Base-by-base conservation (phyloP, 2,888 invertebrate genomes). In the Calephelis perditalis region DNA sequence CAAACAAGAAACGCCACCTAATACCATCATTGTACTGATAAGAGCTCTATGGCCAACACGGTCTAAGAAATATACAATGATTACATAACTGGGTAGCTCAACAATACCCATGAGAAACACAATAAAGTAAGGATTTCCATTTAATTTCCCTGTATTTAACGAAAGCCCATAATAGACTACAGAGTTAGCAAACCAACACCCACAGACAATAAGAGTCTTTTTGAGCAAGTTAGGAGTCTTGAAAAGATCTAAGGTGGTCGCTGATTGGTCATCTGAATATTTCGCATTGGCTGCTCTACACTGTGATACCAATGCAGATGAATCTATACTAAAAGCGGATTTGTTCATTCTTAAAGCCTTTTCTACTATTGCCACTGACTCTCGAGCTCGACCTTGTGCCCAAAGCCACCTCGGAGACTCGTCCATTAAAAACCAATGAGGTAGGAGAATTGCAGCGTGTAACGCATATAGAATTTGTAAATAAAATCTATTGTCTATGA, bases 401-500 rank as follows among this genome's bases (percentile, higher is more conserved):
- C 97, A 97, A 4, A 97, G 85, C 97, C 97, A 97, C 65, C 96
- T 92, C 0, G 96, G 96, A 43, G 96, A 97, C 82, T 97, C 97
- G 71, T 97, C 96, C 92, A 97, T 94, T 40, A 96, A 74, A 92
- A 96, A 94, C 94, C 95, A 96, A 77, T 97, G 96, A 12, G 93
- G 94, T 60, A 96, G 79, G 36, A 97, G 86, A 0, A 96, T 73
- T 3, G 91, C 82, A 58, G 95, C 94, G 75, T 97, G 97, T 58
- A 94, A 78, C 0, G 95, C 96, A 76, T 96, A 96, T 1, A 95
- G 81, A 7, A 96, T 91, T 87, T 97, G 97, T 54, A 97, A 89
- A 74, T 93, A 86, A 77, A 94, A 93, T 65, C 95, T 90, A 74
- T 96, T 94, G 70, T 94, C 92, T 62, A 97, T 94, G 4, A 96